phyloP scores from a whole-genome alignment of 2,797 vertebrate genomes.

The Salarias fasciatus region DNA sequence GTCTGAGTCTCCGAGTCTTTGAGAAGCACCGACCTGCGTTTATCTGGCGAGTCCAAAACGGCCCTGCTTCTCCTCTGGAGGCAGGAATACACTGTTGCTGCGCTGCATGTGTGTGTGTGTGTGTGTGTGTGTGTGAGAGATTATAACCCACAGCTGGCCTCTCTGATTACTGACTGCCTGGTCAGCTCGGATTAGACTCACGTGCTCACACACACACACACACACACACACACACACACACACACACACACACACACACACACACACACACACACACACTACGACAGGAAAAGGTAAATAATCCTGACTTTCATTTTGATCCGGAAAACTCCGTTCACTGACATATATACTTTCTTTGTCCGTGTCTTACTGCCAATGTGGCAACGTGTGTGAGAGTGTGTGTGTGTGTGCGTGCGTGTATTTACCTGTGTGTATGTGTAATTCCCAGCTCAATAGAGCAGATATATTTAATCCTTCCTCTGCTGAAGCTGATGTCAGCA shows the following conservation, averaged over 20 bases:
- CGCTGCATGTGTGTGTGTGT: conserved; percentile 8
- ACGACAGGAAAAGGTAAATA: conserved; percentile 39
- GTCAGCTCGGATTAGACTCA: conserved; percentile 66
- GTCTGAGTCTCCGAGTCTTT: conserved; percentile 14
- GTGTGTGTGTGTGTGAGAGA: conserved; percentile 23
- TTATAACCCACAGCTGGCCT: conserved; percentile 68
- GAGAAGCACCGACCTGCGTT: conserved; percentile 14
- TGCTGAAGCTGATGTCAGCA: conserved; percentile 70
- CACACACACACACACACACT: conserved; percentile 13
- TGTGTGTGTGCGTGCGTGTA: conserved; percentile 3
- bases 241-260: no score
- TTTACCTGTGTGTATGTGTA: conserved; percentile 40
- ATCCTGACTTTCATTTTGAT: conserved; percentile 45
- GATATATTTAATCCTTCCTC: conserved; percentile 72
- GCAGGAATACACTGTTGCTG: conserved; percentile 47
- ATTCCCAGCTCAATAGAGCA: conserved; percentile 68
- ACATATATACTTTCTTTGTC: conserved; percentile 52
- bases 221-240: no score
- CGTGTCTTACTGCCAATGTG: conserved; percentile 22
- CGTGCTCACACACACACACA: conserved; percentile 7
- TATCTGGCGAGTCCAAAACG: conserved; percentile 7
- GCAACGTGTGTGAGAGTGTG: conserved; percentile 15
- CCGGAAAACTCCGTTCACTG: conserved; percentile 36
- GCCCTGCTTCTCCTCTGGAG: conserved; percentile 28
- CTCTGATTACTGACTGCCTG: conserved; percentile 67